Conservation (phyloP, 2,797 vertebrate genomes). For the Pterois miles region DNA sequence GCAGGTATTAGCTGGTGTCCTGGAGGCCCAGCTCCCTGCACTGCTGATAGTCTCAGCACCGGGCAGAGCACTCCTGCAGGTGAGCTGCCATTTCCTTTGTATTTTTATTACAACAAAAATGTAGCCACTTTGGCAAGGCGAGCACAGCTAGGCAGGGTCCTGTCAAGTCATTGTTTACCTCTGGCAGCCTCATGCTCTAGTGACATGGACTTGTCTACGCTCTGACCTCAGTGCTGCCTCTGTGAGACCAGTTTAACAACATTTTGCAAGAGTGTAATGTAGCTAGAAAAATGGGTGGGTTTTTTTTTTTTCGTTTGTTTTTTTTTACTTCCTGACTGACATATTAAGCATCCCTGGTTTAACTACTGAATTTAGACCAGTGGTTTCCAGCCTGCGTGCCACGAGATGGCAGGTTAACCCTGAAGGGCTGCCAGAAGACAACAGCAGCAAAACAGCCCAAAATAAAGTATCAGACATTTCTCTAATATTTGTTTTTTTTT, state of each 20-base stretch:
- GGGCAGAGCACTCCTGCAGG: not conserved
- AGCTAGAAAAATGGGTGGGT: not conserved
- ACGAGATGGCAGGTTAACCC: not conserved
- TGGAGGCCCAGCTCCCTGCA: not conserved
- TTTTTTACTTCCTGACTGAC: not conserved
- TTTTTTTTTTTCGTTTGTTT: too few species aligned
- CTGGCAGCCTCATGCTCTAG: not conserved
- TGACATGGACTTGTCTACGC: not conserved
- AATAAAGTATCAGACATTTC: not conserved
- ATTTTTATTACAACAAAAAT: not conserved
- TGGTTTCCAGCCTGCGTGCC: not conserved
- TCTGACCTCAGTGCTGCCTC: not conserved
- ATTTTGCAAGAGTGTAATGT: not conserved
- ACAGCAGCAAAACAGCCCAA: not conserved
- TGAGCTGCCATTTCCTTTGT: constrained; percentile 7
- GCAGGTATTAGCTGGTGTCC: constrained; percentile 1
- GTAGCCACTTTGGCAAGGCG: not conserved
- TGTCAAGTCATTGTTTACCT: not conserved
- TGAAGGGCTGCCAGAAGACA: not conserved
- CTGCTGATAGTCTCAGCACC: constrained; percentile 9
- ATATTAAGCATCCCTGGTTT: not conserved
- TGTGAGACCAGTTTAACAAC: constrained; percentile 9
- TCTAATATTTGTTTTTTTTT: not conserved
- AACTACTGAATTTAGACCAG: not conserved
- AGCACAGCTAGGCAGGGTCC: not conserved